phyloP scores from a whole-genome alignment of 2,113 vertebrate genomes.

The Rhinopomastus cyanomelas region DNA sequence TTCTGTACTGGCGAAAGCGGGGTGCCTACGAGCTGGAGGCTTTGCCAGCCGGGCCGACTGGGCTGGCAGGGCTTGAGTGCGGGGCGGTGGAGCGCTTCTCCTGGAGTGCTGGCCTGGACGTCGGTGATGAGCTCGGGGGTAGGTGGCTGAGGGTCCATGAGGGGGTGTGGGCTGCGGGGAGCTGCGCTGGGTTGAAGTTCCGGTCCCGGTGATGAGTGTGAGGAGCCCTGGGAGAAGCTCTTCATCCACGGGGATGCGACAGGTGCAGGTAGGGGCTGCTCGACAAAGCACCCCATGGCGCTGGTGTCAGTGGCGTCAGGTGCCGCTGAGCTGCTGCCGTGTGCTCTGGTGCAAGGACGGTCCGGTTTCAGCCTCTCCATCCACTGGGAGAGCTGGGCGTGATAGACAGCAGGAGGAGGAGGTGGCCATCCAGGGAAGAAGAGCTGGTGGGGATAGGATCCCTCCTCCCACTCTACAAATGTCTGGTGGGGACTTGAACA shows the following conservation, averaged over 20 bases:
- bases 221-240: not conserved
- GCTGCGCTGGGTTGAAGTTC: rapidly evolving
- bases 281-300: rapidly evolving
- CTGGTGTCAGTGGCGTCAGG: not conserved
- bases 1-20: conserved; percentile 91
- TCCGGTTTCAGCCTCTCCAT: not conserved
- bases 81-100: conserved; percentile 82
- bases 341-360: not conserved
- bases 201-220: not conserved
- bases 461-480: not conserved
- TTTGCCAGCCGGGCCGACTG: conserved; percentile 67
- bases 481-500: not conserved
- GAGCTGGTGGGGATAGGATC: not conserved
- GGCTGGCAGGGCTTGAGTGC: conserved; percentile 67
- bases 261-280: not conserved
- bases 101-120: conserved; percentile 87
- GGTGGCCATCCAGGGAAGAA: not conserved
- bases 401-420: not conserved
- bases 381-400: not conserved
- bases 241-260: not conserved
- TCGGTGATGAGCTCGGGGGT: conserved; percentile 84
- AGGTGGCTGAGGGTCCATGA: conserved; percentile 48
- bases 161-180: not conserved
- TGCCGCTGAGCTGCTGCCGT: not conserved
- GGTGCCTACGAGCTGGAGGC: conserved; percentile 89